Conservation (phyloP, 2,113 vertebrate species). For the Anarhynchus alexandrinus region DNA sequence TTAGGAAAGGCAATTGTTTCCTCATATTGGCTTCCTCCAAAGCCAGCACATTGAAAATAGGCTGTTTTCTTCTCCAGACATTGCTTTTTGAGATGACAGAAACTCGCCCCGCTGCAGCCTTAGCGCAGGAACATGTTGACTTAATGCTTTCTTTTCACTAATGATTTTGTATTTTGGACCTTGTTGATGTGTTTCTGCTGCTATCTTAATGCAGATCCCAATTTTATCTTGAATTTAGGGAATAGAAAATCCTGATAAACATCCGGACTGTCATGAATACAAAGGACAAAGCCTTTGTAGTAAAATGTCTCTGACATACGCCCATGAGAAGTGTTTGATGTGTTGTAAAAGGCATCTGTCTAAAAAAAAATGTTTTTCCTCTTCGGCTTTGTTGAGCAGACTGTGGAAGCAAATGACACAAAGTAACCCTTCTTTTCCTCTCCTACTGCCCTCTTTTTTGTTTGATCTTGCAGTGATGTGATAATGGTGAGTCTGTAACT, state of each 20-base stretch:
- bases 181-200: neutral
- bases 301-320: conserved; percentile 4
- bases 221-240: neutral
- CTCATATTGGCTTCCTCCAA: neutral
- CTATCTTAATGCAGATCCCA: neutral
- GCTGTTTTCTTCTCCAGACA: neutral
- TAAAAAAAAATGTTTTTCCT: conserved; percentile 33
- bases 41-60: neutral
- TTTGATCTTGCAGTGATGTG: conserved; percentile 44
- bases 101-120: neutral
- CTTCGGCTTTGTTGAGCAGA: conserved; percentile 20
- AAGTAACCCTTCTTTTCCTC: conserved; percentile 37
- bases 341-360: conserved; percentile 32
- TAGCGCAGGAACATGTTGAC: neutral
- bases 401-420: conserved; percentile 16
- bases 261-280: neutral
- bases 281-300: conserved; percentile 46
- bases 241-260: conserved; percentile 51
- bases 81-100: neutral
- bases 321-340: conserved; percentile 35
- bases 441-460: conserved; percentile 12
- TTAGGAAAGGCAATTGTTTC: neutral
- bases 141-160: neutral
- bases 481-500: conserved; percentile 45
- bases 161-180: neutral